Conservation (phyloP, 2,888 invertebrate species). For the Cabera pusaria region DNA sequence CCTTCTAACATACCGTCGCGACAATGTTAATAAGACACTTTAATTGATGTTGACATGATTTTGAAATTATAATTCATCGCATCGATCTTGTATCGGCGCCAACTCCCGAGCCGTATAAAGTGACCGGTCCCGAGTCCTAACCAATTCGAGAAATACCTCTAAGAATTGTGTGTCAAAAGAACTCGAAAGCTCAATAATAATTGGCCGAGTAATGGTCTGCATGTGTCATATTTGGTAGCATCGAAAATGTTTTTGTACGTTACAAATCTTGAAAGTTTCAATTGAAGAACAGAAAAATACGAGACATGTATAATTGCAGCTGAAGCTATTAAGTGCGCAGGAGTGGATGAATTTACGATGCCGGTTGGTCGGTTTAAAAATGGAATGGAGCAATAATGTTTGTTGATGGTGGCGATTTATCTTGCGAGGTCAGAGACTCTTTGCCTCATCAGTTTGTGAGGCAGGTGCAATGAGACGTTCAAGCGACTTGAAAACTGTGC, state of each 20-base stretch:
- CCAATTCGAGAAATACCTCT: conserved; percentile 26
- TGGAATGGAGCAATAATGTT: conserved; percentile 17
- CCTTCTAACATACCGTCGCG: conserved; percentile 33
- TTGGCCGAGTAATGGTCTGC: conserved; percentile 19
- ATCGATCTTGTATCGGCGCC: conserved; percentile 44
- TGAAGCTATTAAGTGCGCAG: conserved; percentile 11
- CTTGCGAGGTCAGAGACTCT: conserved; percentile 7
- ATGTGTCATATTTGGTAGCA: conserved; percentile 22
- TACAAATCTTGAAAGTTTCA: conserved; percentile 10
- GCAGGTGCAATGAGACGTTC: conserved; percentile 3
- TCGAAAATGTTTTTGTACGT: conserved; percentile 16
- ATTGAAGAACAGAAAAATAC: conserved; percentile 11
- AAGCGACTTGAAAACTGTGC: conserved; percentile 1
- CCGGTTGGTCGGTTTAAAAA: conserved; percentile 14
- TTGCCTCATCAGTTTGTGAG: conserved; percentile 10
- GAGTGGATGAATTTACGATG: conserved; percentile 9
- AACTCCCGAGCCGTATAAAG: conserved; percentile 38
- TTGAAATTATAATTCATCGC: conserved; percentile 39
- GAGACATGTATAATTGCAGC: conserved; percentile 10
- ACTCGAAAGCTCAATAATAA: conserved; percentile 25
- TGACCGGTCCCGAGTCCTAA: conserved; percentile 10
- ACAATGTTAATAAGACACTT: conserved; percentile 33
- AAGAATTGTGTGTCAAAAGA: conserved; percentile 5
- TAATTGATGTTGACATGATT: conserved; percentile 48
- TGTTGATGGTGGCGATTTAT: conserved; percentile 21